phyloP scores from a whole-genome alignment of 2,113 vertebrate genomes.

The Prunella himalayana region DNA sequence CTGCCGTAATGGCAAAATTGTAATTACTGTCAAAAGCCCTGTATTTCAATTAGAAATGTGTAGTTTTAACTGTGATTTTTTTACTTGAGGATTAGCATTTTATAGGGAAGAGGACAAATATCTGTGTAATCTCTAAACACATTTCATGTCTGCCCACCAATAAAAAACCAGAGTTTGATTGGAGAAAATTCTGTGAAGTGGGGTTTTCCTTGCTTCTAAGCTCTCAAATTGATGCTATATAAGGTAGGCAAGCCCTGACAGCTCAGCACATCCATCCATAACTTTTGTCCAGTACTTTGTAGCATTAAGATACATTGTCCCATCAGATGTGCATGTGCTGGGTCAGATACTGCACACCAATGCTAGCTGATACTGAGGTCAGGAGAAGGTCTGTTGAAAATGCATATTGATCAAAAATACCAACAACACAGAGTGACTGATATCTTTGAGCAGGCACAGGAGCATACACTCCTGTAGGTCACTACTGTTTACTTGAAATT shows the following conservation, averaged over 20 bases:
- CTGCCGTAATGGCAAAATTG: not conserved
- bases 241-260: not conserved
- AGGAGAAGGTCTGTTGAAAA: not conserved
- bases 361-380: not conserved
- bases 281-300: not conserved
- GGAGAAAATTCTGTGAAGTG: not conserved
- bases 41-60: not conserved
- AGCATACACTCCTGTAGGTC: not conserved
- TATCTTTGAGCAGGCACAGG: not conserved
- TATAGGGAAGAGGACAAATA: not conserved
- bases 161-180: not conserved
- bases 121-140: not conserved
- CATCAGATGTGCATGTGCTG: not conserved
- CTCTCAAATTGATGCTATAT: not conserved
- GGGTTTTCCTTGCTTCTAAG: not conserved
- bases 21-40: not conserved
- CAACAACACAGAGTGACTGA: not conserved
- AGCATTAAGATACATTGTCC: not conserved
- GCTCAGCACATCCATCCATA: not conserved
- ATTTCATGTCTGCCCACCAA: not conserved
- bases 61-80: not conserved
- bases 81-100: not conserved
- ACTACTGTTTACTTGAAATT: not conserved
- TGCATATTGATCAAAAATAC: not conserved
- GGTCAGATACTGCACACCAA: not conserved